Percentiles rank a stretch among this genome's conserved stretches.
Evolutionary conservation across 2,113 vertebrate genomes (phyloP).

Genomic region (Danionella cerebrum): DNA sequence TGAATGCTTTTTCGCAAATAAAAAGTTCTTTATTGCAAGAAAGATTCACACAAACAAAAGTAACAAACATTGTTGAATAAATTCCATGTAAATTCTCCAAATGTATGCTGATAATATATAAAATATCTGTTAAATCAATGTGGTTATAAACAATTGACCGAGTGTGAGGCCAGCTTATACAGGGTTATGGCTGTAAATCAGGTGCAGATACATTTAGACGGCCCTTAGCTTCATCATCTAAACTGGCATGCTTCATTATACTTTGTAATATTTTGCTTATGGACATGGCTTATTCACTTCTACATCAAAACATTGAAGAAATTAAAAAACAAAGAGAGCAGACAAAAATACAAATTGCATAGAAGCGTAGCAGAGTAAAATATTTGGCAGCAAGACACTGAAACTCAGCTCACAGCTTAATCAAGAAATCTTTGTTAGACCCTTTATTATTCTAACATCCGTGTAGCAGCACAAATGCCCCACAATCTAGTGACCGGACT

Average conservation of each 20-base stretch:
- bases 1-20: not conserved
- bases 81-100: not conserved
- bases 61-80: not conserved
- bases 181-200: not conserved
- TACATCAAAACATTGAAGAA: not conserved
- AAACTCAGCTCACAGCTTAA: not conserved
- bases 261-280: no score
- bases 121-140: no score
- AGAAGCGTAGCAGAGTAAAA: constrained; percentile 11
- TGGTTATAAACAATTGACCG: not conserved
- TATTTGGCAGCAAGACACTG: constrained; percentile 8
- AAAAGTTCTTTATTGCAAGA: not conserved
- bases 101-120: not conserved
- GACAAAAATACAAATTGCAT: constrained; percentile 4
- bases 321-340: not conserved
- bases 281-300: not conserved
- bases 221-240: not conserved
- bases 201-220: not conserved
- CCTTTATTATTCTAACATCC: not conserved
- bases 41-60: not conserved
- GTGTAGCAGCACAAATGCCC: not conserved
- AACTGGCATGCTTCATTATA: not conserved
- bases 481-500: not conserved
- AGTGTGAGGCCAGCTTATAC: not conserved
- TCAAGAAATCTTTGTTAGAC: not conserved